A percentile compares a stretch with the other conserved stretches of the same genome.
Evolutionary conservation across 2,113 vertebrate genomes (phyloP).

Genomic region (Myanophis thanlyinensis): DNA sequence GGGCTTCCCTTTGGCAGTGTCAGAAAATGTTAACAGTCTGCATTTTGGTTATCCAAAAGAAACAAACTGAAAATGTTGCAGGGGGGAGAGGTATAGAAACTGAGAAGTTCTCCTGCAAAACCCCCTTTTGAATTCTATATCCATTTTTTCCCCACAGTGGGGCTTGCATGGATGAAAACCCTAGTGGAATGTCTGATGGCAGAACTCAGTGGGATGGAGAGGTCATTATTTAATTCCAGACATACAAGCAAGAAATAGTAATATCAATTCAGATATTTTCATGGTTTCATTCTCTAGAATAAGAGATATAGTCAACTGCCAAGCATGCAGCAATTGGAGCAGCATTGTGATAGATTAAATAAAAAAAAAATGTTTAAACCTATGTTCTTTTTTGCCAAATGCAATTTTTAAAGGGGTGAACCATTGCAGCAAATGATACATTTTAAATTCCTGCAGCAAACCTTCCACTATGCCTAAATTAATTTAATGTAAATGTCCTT

Average conservation of each 20-base stretch:
- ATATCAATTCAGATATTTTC: constrained; percentile 5
- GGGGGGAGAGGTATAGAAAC: not conserved
- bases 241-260: not conserved
- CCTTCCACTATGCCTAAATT: not conserved
- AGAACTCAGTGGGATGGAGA: not conserved
- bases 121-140: not conserved
- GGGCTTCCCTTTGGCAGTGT: constrained; percentile 52
- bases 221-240: not conserved
- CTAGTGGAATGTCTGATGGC: not conserved
- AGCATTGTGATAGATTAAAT: not conserved
- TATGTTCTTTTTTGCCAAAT: not conserved
- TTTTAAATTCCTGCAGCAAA: constrained; percentile 3
- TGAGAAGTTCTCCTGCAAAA: not conserved
- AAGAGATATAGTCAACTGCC: not conserved
- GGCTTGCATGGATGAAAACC: not conserved
- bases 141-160: not conserved
- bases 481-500: constrained; percentile 8
- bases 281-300: not conserved
- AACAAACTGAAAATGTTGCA: constrained; percentile 25
- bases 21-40: constrained; percentile 59
- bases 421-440: not conserved
- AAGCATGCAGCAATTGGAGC: not conserved
- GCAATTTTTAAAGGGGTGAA: not conserved
- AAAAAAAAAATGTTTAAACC: not conserved
- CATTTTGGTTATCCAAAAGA: constrained; percentile 43